phyloP scores from a whole-genome alignment of 2,888 invertebrate genomes.

The Orthosia cruda region DNA sequence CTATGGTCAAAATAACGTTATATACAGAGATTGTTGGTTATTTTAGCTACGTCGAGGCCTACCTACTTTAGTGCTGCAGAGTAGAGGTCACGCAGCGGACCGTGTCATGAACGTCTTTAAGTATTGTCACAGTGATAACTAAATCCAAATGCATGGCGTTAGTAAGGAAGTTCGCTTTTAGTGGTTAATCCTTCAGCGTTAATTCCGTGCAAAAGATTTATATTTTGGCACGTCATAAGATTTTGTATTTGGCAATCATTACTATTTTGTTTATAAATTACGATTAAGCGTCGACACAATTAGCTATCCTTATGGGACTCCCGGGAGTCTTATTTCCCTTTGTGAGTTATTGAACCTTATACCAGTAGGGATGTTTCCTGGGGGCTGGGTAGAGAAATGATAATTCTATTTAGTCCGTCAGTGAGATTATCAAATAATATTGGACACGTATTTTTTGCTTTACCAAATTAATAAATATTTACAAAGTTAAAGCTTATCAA shows the following conservation, averaged over 20 bases:
- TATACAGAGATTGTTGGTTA: slow-evolving; percentile 51
- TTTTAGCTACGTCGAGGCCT: slow-evolving; percentile 40
- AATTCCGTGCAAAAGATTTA: neutral
- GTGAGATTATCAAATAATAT: too few species aligned
- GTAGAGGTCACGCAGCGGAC: slow-evolving; percentile 57
- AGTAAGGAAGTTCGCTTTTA: slow-evolving; percentile 1
- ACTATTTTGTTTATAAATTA: neutral
- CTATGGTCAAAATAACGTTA: slow-evolving; percentile 59
- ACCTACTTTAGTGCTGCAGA: slow-evolving; percentile 53
- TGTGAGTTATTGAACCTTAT: neutral
- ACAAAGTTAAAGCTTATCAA: too few species aligned
- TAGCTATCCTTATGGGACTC: neutral
- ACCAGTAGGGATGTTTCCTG: too few species aligned
- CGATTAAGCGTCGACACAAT: neutral
- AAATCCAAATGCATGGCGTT: slow-evolving; percentile 18
- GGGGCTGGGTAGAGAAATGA: too few species aligned
- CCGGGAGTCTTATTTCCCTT: neutral
- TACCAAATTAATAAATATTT: too few species aligned
- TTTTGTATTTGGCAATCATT: neutral
- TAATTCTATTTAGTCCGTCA: too few species aligned
- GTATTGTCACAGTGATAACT: slow-evolving; percentile 43
- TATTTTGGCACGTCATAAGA: neutral
- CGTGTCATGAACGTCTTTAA: slow-evolving; percentile 40
- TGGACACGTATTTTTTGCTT: too few species aligned
- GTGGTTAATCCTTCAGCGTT: neutral